These are phyloP conservation scores for Metopolophium dirhodum DNA, from an alignment of 1,140 invertebrate species.

Conservation along the genomic window DNA sequence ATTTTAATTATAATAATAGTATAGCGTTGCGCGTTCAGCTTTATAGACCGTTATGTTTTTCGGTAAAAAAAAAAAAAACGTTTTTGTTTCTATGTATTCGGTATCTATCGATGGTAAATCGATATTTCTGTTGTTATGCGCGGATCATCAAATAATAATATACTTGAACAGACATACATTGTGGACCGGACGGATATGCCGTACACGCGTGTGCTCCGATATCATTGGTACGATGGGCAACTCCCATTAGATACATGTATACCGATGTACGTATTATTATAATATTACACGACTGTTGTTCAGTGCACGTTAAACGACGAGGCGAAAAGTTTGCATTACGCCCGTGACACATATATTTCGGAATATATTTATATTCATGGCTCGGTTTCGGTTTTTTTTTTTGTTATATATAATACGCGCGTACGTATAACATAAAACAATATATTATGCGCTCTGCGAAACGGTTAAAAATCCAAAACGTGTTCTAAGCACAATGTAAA, in stretches of 20 bases:
- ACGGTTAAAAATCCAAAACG: slow-evolving; percentile 37
- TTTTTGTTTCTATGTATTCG: background rate
- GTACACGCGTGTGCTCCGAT: background rate
- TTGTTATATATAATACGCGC: background rate
- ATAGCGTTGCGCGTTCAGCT: background rate
- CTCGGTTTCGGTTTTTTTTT: background rate
- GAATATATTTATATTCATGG: background rate
- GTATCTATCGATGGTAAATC: background rate
- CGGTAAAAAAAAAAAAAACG: background rate
- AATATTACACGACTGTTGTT: slow-evolving; percentile 5
- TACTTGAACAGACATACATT: background rate
- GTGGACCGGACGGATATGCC: slow-evolving; percentile 24
- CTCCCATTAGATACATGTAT: background rate
- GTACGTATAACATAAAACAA: slow-evolving; percentile 21
- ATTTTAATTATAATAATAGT: background rate
- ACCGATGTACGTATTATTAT: background rate
- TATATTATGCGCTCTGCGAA: background rate
- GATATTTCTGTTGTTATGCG: background rate
- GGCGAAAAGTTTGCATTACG: slow-evolving; percentile 36
- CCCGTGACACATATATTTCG: slow-evolving; percentile 37
- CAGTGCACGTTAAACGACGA: background rate
- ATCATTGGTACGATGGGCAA: background rate
- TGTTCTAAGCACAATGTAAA: slow-evolving; percentile 3
- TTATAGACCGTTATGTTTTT: background rate
- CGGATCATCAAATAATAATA: background rate